Evolutionary conservation across 2,113 vertebrate genomes (phyloP).

Genomic region (Calyptommatus sinebrachiatus): DNA sequence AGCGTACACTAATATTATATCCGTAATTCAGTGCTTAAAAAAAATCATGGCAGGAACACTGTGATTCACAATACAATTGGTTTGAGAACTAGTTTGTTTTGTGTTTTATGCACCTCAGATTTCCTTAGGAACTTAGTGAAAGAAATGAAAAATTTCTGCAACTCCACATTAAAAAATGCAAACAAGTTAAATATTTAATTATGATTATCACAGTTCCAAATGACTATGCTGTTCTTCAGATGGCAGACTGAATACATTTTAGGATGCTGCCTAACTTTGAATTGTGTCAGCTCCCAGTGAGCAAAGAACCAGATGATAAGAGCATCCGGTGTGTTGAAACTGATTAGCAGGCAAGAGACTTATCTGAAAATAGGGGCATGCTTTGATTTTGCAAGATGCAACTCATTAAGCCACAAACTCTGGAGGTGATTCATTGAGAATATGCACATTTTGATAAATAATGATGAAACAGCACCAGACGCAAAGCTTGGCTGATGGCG

Average conservation of each 20-base stretch:
- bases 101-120: conserved; percentile 4
- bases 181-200: conserved; percentile 14
- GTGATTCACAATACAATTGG: neutral
- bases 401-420: conserved; percentile 5
- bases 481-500: neutral
- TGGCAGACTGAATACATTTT: neutral
- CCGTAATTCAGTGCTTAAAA: conserved; percentile 1
- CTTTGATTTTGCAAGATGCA: neutral
- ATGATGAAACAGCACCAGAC: neutral
- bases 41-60: neutral
- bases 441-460: neutral
- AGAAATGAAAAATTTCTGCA: neutral
- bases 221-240: neutral
- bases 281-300: neutral
- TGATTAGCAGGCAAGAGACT: neutral
- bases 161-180: conserved; percentile 10
- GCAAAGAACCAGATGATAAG: neutral
- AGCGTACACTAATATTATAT: neutral
- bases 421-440: neutral
- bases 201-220: conserved; percentile 6
- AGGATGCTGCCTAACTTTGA: neutral
- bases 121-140: neutral
- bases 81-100: conserved; percentile 4
- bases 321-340: neutral
- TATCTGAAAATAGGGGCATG: neutral